Conservation (phyloP, 2,888 invertebrate genomes). For the Oscheius onirici region DNA sequence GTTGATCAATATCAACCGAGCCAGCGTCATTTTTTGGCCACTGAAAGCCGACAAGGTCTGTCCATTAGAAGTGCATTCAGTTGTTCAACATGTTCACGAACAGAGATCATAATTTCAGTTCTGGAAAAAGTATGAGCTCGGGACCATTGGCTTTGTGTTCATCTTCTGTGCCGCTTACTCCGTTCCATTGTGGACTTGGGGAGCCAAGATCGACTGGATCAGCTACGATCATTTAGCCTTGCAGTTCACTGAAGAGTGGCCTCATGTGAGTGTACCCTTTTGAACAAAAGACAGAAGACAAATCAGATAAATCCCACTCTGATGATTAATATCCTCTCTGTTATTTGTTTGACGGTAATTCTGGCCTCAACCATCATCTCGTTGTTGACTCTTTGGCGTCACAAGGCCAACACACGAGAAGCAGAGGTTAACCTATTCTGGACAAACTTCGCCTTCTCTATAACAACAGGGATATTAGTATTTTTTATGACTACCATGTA, state of each 20-base stretch:
- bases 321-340: neutral
- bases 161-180: neutral
- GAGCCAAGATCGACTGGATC: constrained; percentile 1
- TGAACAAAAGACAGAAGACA: neutral
- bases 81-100: neutral
- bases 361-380: constrained; percentile 1
- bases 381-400: neutral
- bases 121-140: neutral
- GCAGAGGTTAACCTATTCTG: constrained; percentile 16
- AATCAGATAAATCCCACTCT: constrained; percentile 3
- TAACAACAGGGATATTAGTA: neutral
- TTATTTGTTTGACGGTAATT: neutral
- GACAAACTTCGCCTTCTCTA: constrained; percentile 5
- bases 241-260: constrained; percentile 8
- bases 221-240: constrained; percentile 1
- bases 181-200: neutral
- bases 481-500: constrained; percentile 5
- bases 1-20: constrained; percentile 3
- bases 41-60: constrained; percentile 7
- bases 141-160: neutral
- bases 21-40: neutral
- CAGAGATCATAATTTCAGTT: constrained; percentile 3
- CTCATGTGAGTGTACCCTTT: neutral
- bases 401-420: neutral
- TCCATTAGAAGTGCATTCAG: neutral